Evolutionary conservation across 2,888 invertebrate species (phyloP), one percentile per base, ranked within the genome.

Genomic region (Drosophila kokeensis): DNA sequence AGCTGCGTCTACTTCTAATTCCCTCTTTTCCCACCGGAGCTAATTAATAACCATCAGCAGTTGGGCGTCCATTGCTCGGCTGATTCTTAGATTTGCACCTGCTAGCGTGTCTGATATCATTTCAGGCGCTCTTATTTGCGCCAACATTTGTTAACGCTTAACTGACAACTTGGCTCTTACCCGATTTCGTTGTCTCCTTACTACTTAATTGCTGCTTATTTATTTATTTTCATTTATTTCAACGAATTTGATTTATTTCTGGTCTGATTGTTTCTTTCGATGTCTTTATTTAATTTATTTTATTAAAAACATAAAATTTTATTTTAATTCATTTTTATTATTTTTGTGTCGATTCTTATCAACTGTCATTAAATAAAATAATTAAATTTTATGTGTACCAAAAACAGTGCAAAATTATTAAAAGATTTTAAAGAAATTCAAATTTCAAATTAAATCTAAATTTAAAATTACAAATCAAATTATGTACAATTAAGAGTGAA

Each of bases 11-110:
- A 60, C 34, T 54, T 42, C 55, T 45, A 8, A 6, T 30, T 29
- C n/a, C 32, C 50, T n/a, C 57, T 68, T 70, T 74, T 91, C 92
- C 92, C 91, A 70, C 42, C 62, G 91, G 90, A 90, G 73, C 82
- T 87, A 90, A 92, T 91, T 92, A 91, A 85, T 89, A 81, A 71
- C 60, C 42, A 64, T 71, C 73, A 34, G 21, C 55, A 42, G 34
- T 54, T 72, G 32, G 13, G 24, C 54, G 34, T 36, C 60, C 60
- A 60, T 29, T 24, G 61, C 55, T 30, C 34, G n/a, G 34, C 29
- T 67, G 50, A 40, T 24, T 45, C 32, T 50, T 29, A 40, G 45
- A 6, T 24, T n/a, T 45, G 34, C 15, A 36, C 53, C 68, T 45
- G 45, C n/a, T 29, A 13, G 24, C 66, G 29, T 4, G n/a, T 42